Percentiles rank a stretch among this genome's conserved stretches.
Conservation (phyloP, 2,888 invertebrate species). For the Drosophila borealis region DNA sequence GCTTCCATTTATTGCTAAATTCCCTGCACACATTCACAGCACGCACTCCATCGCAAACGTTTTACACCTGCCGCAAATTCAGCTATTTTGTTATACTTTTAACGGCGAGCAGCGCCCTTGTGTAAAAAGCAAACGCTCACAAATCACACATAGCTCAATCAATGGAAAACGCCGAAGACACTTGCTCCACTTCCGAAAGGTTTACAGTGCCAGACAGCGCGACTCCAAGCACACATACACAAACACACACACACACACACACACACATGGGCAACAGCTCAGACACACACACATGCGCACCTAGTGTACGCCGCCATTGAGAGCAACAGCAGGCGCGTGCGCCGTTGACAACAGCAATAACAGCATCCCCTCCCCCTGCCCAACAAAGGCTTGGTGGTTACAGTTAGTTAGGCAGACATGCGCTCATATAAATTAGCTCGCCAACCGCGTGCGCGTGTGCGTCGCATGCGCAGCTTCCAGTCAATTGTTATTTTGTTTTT, state of each 20-base stretch:
- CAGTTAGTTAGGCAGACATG: slow-evolving; percentile 64
- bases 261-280: slow-evolving; percentile 1
- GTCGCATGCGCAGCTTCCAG: slow-evolving; percentile 64
- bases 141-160: slow-evolving; percentile 9
- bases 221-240: slow-evolving; percentile 55
- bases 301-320: slow-evolving; percentile 25
- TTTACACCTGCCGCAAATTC: background rate
- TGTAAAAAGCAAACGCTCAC: slow-evolving; percentile 4
- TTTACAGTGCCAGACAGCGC: slow-evolving; percentile 69
- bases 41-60: slow-evolving; percentile 5
- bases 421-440: slow-evolving; percentile 52
- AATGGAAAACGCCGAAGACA: slow-evolving; percentile 60
- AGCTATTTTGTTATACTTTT: background rate
- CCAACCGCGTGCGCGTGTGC: slow-evolving; percentile 36
- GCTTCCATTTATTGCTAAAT: background rate
- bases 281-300: slow-evolving; percentile 1
- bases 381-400: slow-evolving; percentile 31
- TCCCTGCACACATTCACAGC: background rate
- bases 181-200: slow-evolving; percentile 69
- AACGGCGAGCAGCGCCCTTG: slow-evolving; percentile 9
- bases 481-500: slow-evolving; percentile 22
- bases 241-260: slow-evolving; percentile 21
- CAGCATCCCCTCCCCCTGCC: background rate
- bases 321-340: slow-evolving; percentile 61
- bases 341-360: slow-evolving; percentile 33